A percentile compares a stretch with the other conserved stretches of the same genome.
phyloP scores from a whole-genome alignment of 1,140 invertebrate species.

The Grapholita molesta region DNA sequence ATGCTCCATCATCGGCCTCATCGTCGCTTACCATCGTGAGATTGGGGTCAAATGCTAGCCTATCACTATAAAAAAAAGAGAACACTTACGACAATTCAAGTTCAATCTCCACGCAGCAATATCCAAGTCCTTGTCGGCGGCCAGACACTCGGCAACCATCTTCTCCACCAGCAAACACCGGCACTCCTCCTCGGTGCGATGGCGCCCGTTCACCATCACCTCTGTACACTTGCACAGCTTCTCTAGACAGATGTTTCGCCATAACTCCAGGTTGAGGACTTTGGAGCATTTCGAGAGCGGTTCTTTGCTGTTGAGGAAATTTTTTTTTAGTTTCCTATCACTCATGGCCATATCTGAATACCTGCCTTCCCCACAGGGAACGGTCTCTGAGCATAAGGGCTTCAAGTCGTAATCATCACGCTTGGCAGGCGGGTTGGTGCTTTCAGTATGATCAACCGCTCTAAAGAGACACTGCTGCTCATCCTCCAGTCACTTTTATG shows the following conservation, averaged over 20 bases:
- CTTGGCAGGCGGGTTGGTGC: too few species aligned
- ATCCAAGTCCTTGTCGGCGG: conserved; percentile 80
- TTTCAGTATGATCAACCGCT: too few species aligned
- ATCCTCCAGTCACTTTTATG: too few species aligned
- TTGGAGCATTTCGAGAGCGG: conserved; percentile 81
- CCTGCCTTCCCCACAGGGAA: too few species aligned
- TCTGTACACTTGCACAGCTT: conserved; percentile 83
- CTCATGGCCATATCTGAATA: too few species aligned
- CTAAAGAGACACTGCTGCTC: too few species aligned
- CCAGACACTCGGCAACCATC: conserved; percentile 85
- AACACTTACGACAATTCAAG: conserved; percentile 82
- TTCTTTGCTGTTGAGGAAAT: conserved; percentile 71
- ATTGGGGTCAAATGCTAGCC: neutral
- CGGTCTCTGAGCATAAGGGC: too few species aligned
- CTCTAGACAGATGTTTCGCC: conserved; percentile 85
- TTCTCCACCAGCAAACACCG: conserved; percentile 83
- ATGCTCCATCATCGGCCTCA: too few species aligned
- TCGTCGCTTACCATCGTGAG: too few species aligned
- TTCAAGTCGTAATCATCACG: too few species aligned
- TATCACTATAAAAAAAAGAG: neutral
- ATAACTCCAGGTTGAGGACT: conserved; percentile 82
- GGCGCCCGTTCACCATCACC: conserved; percentile 52
- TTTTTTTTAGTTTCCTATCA: too few species aligned
- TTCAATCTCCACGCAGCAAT: conserved; percentile 84
- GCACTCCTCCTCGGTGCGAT: conserved; percentile 79